A percentile compares a stretch with the other conserved stretches of the same genome.
These are phyloP conservation scores for Paraplagusia blochii DNA, from an alignment of 2,113 vertebrate genomes.

Conservation along the genomic window DNA sequence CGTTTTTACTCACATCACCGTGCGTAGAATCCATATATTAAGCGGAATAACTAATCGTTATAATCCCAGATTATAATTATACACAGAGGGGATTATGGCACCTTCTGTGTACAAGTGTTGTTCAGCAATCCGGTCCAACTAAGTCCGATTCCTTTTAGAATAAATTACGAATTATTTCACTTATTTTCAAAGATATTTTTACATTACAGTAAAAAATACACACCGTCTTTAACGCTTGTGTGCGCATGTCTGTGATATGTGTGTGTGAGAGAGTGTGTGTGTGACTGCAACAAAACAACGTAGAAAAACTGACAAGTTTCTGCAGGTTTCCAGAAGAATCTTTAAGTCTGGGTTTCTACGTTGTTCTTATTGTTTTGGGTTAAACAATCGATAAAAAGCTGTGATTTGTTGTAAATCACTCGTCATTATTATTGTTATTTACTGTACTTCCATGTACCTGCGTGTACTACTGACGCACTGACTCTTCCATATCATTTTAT, in stretches of 20 bases:
- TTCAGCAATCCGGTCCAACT: conserved; percentile 18
- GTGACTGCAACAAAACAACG: conserved; percentile 4
- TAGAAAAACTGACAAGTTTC: conserved; percentile 30
- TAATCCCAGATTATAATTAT: conserved; percentile 45
- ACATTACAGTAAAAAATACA: background rate
- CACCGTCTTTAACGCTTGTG: background rate
- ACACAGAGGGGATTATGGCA: conserved; percentile 43
- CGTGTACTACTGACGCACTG: conserved; percentile 11
- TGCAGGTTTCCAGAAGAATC: conserved; percentile 1
- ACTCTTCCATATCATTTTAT: conserved; percentile 48
- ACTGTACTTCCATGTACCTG: conserved; percentile 9
- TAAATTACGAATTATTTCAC: too few species aligned
- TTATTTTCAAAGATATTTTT: background rate
- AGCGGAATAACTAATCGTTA: conserved; percentile 34
- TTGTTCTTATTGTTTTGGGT: too few species aligned
- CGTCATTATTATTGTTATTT: background rate
- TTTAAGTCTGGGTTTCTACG: background rate
- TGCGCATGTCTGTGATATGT: background rate
- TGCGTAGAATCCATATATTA: conserved; percentile 24
- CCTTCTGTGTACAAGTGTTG: conserved; percentile 28
- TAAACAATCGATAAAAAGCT: too few species aligned
- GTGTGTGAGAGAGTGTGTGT: conserved; percentile 4
- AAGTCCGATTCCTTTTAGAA: background rate
- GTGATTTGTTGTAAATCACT: too few species aligned
- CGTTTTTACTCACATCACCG: conserved; percentile 3